These are phyloP conservation scores for Neolamprologus ventralis DNA, from an alignment of 2,113 vertebrate species.

Conservation along the genomic window DNA sequence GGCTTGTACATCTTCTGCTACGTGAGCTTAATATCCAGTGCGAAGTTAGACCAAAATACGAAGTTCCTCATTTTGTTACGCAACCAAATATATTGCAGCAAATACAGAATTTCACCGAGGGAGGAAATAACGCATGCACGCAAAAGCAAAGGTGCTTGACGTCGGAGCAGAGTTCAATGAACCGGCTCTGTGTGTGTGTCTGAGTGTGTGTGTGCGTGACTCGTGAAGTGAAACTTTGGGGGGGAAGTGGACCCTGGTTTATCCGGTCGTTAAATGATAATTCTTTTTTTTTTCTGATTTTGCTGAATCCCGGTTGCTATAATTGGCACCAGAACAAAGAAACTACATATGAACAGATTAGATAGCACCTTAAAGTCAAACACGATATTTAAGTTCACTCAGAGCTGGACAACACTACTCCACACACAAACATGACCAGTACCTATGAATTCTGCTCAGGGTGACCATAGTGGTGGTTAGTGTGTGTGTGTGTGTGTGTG, in stretches of 20 bases:
- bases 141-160: slow-evolving; percentile 15
- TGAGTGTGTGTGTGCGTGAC: neutral
- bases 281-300: neutral
- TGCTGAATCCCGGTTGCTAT: neutral
- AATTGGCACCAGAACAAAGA: neutral
- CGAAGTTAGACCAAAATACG: neutral
- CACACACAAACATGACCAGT: slow-evolving; percentile 15
- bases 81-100: neutral
- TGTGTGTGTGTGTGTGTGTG: neutral
- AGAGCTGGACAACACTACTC: neutral
- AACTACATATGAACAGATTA: neutral
- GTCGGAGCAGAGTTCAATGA: slow-evolving; percentile 27
- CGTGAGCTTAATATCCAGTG: slow-evolving; percentile 41
- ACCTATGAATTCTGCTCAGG: slow-evolving; percentile 36
- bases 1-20: slow-evolving; percentile 14
- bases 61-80: slow-evolving; percentile 17
- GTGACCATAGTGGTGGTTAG: slow-evolving; percentile 25
- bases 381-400: neutral
- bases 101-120: neutral
- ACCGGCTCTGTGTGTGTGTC: neutral
- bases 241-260: neutral
- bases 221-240: neutral
- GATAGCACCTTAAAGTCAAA: slow-evolving; percentile 25
- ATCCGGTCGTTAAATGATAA: neutral
- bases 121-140: neutral